Evolutionary conservation across 2,113 vertebrate genomes (phyloP), one percentile per base, ranked within the genome.

Genomic region (Hyaena hyaena): DNA sequence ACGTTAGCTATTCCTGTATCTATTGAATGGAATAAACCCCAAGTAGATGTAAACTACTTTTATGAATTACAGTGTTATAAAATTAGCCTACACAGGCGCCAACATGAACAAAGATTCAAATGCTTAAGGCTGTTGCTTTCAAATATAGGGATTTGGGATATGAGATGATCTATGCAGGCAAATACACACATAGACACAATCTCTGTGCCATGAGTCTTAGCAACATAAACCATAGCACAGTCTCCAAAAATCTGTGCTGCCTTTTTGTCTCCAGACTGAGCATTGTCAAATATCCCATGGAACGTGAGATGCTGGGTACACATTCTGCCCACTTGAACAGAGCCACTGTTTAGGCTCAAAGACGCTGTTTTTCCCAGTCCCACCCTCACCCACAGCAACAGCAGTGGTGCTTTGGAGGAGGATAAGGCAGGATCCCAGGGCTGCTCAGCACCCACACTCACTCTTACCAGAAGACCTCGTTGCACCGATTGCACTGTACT

Each of bases 401-500:
- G 50, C 66, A 73, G 35, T 2, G 48, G 26, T 23, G 19, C 66
- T 83, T 11, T 24, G 48, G 11, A 88, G 74, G 48, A 80, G 39
- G 71, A 26, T 7, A 21, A 31, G 50, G 24, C 45, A 81, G 0
- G 9, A 88, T 24, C 65, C 68, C 96, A 96, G 73, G 31, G 80
- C n/a, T 87, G 69, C 43, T 71, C 15, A 53, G 87, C 65, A 73
- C 66, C 26, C 87, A 85, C 96, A 95, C 88, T 97, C 90, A 95
- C 94, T 98, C 99, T 98, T 99, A 99, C 99, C 99, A 99, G 99
- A 99, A 99, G 98, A 99, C 99, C 98, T 99, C 99, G 79, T 99
- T 99, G 98, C 99, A 99, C 98, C 99, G 99, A 98, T 99, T 99
- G 98, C 99, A 99, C 99, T 99, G 99, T 96, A 99, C 99, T 98